Conservation (phyloP, 2,797 vertebrate species). For the Podarcis lilfordi region DNA sequence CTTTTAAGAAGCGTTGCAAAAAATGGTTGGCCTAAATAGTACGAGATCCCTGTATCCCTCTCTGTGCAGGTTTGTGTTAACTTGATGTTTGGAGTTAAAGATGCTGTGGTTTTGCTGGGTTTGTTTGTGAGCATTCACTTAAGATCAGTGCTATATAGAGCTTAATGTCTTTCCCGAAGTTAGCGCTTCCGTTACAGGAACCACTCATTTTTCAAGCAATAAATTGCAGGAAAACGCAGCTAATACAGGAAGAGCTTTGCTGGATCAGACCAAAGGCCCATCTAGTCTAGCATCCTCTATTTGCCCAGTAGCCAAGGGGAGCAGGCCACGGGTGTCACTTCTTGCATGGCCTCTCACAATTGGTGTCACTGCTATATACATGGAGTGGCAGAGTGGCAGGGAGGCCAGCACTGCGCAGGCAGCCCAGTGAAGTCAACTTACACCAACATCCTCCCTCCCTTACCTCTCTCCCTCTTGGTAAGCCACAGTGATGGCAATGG, state of each 20-base stretch:
- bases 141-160: background rate
- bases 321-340: no score
- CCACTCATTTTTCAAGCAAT: background rate
- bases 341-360: no score
- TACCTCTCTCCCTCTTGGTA: no score
- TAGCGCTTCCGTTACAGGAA: background rate
- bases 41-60: background rate
- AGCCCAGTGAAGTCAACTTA: no score
- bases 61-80: background rate
- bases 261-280: no score
- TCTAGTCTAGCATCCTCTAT: no score
- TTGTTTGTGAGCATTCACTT: background rate
- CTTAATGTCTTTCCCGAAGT: background rate
- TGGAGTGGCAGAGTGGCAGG: background rate
- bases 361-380: no score
- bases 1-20: background rate
- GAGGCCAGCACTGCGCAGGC: background rate
- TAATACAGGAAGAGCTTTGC: no score
- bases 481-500: no score
- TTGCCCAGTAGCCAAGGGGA: no score
- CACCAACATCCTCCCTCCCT: no score
- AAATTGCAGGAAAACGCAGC: background rate
- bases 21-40: background rate
- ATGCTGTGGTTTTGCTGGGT: no score
- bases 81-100: background rate